Percentiles rank a stretch among this genome's conserved stretches.
Evolutionary conservation across 2,797 vertebrate species (phyloP).

Genomic region (Chiropotes sagulatus): DNA sequence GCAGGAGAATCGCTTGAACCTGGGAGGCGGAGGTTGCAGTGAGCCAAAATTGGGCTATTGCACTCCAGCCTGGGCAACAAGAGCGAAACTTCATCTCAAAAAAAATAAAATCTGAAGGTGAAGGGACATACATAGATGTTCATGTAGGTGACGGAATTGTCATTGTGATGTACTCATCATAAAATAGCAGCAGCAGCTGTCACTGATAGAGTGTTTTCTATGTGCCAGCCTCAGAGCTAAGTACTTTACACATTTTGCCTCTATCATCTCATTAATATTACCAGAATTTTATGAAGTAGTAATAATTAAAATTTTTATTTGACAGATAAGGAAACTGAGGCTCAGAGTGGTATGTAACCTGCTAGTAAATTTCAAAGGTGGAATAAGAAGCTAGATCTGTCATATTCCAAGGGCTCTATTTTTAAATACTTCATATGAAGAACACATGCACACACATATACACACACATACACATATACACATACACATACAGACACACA

Average conservation of each 20-base stretch:
- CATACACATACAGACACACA: no score
- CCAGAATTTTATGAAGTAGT: neutral
- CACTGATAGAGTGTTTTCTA: neutral
- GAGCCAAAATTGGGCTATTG: no score
- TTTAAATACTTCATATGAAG: neutral
- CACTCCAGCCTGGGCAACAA: no score
- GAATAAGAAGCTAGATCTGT: neutral
- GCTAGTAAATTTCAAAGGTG: neutral
- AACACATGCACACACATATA: no score
- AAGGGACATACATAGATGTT: rapidly evolving
- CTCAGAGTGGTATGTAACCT: neutral
- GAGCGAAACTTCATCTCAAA: no score
- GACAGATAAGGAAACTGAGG: neutral
- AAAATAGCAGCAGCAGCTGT: neutral
- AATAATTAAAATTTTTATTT: neutral
- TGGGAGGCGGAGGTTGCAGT: no score
- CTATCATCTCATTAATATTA: neutral
- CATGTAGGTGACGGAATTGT: neutral
- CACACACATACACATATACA: neutral
- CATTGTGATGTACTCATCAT: rapidly evolving
- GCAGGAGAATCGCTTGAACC: no score
- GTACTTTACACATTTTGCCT: neutral
- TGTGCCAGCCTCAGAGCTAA: neutral
- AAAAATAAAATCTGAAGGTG: neutral
- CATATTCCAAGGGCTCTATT: neutral